These are phyloP conservation scores for Epiblema foenella DNA, from an alignment of 2,888 invertebrate species.

Conservation along the genomic window DNA sequence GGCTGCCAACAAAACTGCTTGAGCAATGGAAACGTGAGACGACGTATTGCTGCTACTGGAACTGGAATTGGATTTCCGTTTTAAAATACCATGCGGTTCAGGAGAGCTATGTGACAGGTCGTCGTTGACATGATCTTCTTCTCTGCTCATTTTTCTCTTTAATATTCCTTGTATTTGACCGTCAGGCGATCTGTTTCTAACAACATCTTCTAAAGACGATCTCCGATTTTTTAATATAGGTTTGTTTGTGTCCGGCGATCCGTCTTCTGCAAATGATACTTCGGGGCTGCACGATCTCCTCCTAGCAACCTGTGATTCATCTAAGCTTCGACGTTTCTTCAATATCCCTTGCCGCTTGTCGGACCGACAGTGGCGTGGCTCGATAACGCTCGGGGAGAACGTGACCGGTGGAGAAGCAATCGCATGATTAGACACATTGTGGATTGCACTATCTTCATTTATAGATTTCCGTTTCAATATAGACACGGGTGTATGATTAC, in stretches of 20 bases:
- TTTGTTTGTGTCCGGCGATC: conserved; percentile 83
- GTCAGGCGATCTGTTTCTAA: conserved; percentile 87
- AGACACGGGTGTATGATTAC: conserved; percentile 84
- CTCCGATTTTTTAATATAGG: conserved; percentile 89
- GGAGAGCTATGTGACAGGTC: conserved; percentile 87
- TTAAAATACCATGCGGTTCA: conserved; percentile 91
- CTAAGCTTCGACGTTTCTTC: conserved; percentile 93
- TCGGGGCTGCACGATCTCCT: conserved; percentile 89
- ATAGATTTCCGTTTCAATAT: conserved; percentile 88
- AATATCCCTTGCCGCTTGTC: conserved; percentile 90
- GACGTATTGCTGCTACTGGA: conserved; percentile 87
- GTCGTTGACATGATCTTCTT: conserved; percentile 86
- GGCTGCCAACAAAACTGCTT: conserved; percentile 87
- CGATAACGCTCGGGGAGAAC: conserved; percentile 91
- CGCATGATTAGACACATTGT: conserved; percentile 81
- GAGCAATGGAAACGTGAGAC: conserved; percentile 88
- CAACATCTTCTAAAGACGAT: conserved; percentile 89
- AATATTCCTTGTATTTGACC: conserved; percentile 87
- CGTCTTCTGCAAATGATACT: conserved; percentile 85
- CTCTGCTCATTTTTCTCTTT: conserved; percentile 88
- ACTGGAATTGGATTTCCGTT: conserved; percentile 90
- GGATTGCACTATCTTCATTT: conserved; percentile 80
- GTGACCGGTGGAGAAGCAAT: conserved; percentile 89
- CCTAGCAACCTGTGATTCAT: conserved; percentile 89
- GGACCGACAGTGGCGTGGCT: conserved; percentile 85